Percentiles rank a stretch among this genome's conserved stretches.
phyloP scores from a whole-genome alignment of 2,797 vertebrate species.

The Eupleurogrammus muticus region DNA sequence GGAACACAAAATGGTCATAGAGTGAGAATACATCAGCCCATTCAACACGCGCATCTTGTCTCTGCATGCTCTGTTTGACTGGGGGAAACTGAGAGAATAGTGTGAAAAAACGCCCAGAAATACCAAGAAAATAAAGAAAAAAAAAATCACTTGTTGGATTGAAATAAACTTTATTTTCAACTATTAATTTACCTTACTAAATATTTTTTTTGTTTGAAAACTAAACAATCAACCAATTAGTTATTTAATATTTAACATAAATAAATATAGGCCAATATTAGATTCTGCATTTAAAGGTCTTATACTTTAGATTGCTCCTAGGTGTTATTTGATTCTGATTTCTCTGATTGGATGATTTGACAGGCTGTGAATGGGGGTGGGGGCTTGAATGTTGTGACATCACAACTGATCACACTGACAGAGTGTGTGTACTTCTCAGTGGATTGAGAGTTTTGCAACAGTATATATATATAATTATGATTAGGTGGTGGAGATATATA shows the following conservation, averaged over 20 bases:
- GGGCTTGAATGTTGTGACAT: too few relatives aligned
- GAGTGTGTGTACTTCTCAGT: too few relatives aligned
- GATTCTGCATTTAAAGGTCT: background rate
- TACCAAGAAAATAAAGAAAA: background rate
- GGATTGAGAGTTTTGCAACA: too few relatives aligned
- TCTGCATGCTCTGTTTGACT: background rate
- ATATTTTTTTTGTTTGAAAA: too few relatives aligned
- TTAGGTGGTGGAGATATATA: too few relatives aligned
- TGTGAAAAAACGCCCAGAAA: background rate
- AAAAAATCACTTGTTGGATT: constrained; percentile 3
- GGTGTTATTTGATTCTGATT: too few relatives aligned
- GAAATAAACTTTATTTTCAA: background rate
- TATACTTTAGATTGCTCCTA: too few relatives aligned
- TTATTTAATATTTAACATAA: background rate
- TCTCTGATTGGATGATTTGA: too few relatives aligned
- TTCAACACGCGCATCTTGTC: constrained; percentile 22
- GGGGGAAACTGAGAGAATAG: background rate
- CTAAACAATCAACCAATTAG: background rate
- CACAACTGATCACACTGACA: too few relatives aligned
- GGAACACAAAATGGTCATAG: constrained; percentile 12
- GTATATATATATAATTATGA: too few relatives aligned
- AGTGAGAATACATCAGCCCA: constrained; percentile 2
- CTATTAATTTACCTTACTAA: background rate
- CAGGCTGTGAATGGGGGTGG: too few relatives aligned
- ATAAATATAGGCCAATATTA: background rate